phyloP scores from a whole-genome alignment of 2,888 invertebrate genomes.

The Hemicrepidius hirtus region DNA sequence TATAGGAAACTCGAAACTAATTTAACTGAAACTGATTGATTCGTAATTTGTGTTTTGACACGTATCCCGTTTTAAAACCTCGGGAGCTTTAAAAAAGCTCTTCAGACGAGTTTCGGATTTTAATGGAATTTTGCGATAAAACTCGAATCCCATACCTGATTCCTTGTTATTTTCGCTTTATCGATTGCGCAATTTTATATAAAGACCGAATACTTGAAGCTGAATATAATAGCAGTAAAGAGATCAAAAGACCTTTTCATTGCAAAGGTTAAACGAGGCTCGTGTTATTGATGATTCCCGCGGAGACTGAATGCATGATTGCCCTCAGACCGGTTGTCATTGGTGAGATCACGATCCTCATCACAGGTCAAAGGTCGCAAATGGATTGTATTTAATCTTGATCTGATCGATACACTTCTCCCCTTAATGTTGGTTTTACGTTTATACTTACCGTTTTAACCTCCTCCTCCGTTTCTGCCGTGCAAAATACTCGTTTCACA shows the following conservation, averaged over 20 bases:
- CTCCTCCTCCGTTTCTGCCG: conserved; percentile 9
- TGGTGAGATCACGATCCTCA: conserved; percentile 48
- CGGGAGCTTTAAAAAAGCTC: conserved; percentile 33
- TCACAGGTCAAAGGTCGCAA: conserved; percentile 46
- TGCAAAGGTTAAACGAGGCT: conserved; percentile 48
- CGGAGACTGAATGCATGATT: conserved; percentile 50
- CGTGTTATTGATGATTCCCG: conserved; percentile 50
- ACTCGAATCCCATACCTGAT: conserved; percentile 3
- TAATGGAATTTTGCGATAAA: conserved; percentile 3
- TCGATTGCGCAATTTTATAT: conserved; percentile 29
- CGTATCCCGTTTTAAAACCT: conserved; percentile 30
- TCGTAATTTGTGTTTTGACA: conserved; percentile 44
- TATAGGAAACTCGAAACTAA: conserved; percentile 34
- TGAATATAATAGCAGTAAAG: conserved; percentile 44
- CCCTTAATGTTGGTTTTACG: conserved; percentile 38
- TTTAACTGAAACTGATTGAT: conserved; percentile 38
- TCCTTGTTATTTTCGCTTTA: conserved; percentile 13
- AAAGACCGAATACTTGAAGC: conserved; percentile 25
- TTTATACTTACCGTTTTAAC: conserved; percentile 34
- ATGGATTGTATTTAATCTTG: conserved; percentile 48
- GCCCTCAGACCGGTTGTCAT: conserved; percentile 51
- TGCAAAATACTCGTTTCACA: conserved; percentile 12
- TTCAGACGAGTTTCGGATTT: conserved; percentile 8
- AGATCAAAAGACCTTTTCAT: conserved; percentile 49
- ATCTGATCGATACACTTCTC: conserved; percentile 42